phyloP scores from a whole-genome alignment of 2,797 vertebrate species.

The Diglossa cyanea region DNA sequence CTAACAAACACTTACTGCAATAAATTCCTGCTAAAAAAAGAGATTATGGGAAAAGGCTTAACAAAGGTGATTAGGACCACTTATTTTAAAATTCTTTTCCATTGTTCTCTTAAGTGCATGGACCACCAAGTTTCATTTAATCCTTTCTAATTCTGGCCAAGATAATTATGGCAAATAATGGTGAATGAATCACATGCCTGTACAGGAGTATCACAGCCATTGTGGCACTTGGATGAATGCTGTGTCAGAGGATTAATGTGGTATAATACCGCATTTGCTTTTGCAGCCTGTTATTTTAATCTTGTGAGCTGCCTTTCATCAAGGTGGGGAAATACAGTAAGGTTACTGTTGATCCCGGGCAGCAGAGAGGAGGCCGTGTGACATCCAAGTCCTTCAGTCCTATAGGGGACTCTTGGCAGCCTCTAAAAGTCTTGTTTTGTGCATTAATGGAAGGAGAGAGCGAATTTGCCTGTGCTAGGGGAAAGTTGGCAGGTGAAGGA shows the following conservation, averaged over 20 bases:
- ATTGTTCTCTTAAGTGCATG: background rate
- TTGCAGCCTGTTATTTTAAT: slow-evolving; percentile 45
- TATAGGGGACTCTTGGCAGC: slow-evolving; percentile 16
- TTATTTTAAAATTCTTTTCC: slow-evolving; percentile 1
- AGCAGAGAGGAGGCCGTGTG: background rate
- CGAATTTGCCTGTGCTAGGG: background rate
- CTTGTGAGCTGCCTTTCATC: slow-evolving; percentile 46
- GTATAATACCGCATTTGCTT: background rate
- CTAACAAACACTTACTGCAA: background rate
- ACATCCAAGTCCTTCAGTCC: slow-evolving; percentile 52
- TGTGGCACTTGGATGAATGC: slow-evolving; percentile 42
- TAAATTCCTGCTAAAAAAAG: slow-evolving; percentile 14
- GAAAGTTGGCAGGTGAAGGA: slow-evolving; percentile 59
- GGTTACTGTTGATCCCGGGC: slow-evolving; percentile 20
- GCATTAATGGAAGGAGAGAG: slow-evolving; percentile 15
- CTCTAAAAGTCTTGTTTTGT: slow-evolving; percentile 4
- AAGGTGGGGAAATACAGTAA: slow-evolving; percentile 48
- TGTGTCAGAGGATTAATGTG: slow-evolving; percentile 33
- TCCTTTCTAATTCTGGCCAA: slow-evolving; percentile 40
- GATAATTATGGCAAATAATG: slow-evolving; percentile 61
- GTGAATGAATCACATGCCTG: slow-evolving; percentile 61
- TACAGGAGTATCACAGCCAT: slow-evolving; percentile 44
- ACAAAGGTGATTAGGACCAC: slow-evolving; percentile 15
- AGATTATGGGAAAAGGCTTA: slow-evolving; percentile 1
- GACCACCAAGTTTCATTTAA: slow-evolving; percentile 61